Conservation (phyloP, 2,797 vertebrate species). For the Echiichthys vipera region DNA sequence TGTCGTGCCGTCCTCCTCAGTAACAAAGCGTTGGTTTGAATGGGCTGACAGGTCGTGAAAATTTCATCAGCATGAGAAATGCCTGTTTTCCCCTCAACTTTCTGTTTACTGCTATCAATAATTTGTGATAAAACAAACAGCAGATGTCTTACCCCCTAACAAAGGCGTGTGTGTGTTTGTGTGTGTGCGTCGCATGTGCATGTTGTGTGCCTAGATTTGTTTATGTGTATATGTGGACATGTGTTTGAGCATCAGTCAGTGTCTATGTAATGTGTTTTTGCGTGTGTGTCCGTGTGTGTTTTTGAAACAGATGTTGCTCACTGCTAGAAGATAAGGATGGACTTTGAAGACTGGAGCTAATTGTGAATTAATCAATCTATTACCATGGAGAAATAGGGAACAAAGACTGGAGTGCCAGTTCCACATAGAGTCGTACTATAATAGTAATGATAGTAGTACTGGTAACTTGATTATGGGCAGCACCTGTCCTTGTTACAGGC, state of each 20-base stretch:
- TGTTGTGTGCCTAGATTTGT: conserved; percentile 17
- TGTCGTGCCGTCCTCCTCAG: conserved; percentile 45
- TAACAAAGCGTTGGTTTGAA: conserved; percentile 70
- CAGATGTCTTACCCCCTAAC: conserved; percentile 68
- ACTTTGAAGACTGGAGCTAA: conserved; percentile 52
- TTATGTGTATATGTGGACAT: not conserved
- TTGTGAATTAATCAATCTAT: conserved; percentile 59
- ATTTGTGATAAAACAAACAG: conserved; percentile 79
- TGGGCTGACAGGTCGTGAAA: conserved; percentile 73
- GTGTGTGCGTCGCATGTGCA: conserved; percentile 1
- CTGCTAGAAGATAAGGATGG: conserved; percentile 50
- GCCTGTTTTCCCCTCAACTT: conserved; percentile 75
- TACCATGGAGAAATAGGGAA: conserved; percentile 33
- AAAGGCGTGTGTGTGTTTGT: conserved; percentile 27
- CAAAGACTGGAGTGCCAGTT: conserved; percentile 10
- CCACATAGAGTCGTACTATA: not conserved
- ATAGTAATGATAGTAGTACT: not conserved
- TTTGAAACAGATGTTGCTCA: conserved; percentile 59
- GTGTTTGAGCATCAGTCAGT: conserved; percentile 13
- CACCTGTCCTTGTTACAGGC: no score
- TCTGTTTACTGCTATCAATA: conserved; percentile 80
- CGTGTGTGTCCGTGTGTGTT: conserved; percentile 4
- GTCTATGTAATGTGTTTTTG: not conserved
- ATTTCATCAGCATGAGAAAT: conserved; percentile 77
- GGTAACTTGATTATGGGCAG: not conserved